Conservation (phyloP, 2,888 invertebrate species). For the Bombylius discolor region DNA sequence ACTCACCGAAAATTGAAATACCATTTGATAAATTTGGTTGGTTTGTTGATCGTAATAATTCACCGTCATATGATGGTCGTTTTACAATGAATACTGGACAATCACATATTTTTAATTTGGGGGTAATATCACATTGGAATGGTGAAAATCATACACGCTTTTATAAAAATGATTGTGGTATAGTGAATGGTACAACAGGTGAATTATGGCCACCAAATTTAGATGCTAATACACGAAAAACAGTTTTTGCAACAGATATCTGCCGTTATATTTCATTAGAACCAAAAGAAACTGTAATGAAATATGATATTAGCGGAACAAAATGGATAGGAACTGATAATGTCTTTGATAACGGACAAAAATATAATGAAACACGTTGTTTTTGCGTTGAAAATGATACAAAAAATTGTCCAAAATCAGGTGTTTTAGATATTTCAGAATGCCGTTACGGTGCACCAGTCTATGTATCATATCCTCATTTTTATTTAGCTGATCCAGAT, state of each 20-base stretch:
- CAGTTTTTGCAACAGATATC: slow-evolving; percentile 62
- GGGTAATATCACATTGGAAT: slow-evolving; percentile 61
- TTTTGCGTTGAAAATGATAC: slow-evolving; percentile 45
- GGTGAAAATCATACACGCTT: slow-evolving; percentile 41
- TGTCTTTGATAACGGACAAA: slow-evolving; percentile 59
- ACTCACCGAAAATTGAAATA: slow-evolving; percentile 37
- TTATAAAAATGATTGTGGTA: slow-evolving; percentile 49
- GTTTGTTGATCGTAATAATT: slow-evolving; percentile 67
- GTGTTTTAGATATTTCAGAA: slow-evolving; percentile 56
- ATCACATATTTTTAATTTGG: slow-evolving; percentile 49
- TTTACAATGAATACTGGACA: slow-evolving; percentile 66
- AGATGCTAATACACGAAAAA: slow-evolving; percentile 40
- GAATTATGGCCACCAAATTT: slow-evolving; percentile 63
- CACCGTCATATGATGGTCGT: slow-evolving; percentile 58
- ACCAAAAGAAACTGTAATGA: slow-evolving; percentile 20
- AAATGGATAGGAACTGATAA: slow-evolving; percentile 44
- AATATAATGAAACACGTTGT: slow-evolving; percentile 48
- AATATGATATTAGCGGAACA: slow-evolving; percentile 23
- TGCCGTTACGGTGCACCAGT: slow-evolving; percentile 74
- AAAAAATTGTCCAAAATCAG: slow-evolving; percentile 40
- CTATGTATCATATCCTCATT: slow-evolving; percentile 71
- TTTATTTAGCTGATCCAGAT: slow-evolving; percentile 55
- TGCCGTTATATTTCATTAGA: slow-evolving; percentile 52
- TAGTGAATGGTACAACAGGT: slow-evolving; percentile 59
- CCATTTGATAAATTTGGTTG: slow-evolving; percentile 73